A percentile compares a stretch with the other conserved stretches of the same genome.
These are phyloP conservation scores for Kradibia gibbosae DNA, from an alignment of 1,140 invertebrate species.

Conservation along the genomic window DNA sequence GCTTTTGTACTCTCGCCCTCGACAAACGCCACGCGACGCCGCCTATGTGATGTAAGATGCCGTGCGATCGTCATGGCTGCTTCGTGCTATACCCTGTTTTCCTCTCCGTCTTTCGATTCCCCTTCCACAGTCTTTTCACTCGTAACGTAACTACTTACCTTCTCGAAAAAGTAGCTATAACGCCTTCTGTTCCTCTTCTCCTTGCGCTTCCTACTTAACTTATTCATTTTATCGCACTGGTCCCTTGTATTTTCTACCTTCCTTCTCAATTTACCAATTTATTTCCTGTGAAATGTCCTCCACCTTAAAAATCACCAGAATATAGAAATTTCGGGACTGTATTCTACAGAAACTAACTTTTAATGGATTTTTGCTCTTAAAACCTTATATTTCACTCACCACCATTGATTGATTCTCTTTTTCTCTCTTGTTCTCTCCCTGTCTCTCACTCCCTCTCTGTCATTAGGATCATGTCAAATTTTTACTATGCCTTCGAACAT, in stretches of 20 bases:
- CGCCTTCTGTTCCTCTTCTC: background rate
- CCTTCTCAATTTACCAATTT: background rate
- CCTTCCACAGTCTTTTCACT: background rate
- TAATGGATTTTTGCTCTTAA: too few species aligned
- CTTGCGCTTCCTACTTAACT: background rate
- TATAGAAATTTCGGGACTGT: background rate
- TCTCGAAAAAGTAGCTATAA: background rate
- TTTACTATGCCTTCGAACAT: too few species aligned
- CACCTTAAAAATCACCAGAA: background rate
- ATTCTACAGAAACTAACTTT: too few species aligned
- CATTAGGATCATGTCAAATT: too few species aligned
- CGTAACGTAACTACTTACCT: background rate
- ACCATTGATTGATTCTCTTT: too few species aligned
- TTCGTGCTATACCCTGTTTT: background rate
- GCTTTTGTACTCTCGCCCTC: too few species aligned
- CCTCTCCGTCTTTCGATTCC: background rate
- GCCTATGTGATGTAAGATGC: background rate
- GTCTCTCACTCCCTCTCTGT: too few species aligned
- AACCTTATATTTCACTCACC: too few species aligned
- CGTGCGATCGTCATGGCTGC: constrained; percentile 35
- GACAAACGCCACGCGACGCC: constrained; percentile 22
- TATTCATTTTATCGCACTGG: background rate
- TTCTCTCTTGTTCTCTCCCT: too few species aligned
- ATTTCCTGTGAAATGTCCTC: background rate
- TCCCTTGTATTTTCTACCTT: background rate